Percentiles rank a stretch among this genome's conserved stretches.
Evolutionary conservation across 2,113 vertebrate genomes (phyloP).

Genomic region (Cyprinodon tularosa): DNA sequence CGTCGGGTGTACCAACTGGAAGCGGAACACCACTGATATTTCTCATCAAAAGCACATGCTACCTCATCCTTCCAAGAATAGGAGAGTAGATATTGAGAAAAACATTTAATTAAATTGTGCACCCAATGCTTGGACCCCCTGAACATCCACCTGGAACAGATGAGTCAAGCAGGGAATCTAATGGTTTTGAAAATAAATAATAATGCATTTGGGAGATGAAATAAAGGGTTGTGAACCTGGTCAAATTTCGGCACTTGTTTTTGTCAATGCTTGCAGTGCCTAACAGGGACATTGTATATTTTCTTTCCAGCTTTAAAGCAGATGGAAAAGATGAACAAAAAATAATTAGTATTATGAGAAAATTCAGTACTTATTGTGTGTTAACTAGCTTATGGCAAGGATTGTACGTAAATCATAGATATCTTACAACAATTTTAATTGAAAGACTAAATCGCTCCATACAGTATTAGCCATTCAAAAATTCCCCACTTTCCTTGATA

Average conservation of each 20-base stretch:
- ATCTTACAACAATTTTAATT: background rate
- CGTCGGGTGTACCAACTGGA: slow-evolving; percentile 13
- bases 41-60: slow-evolving; percentile 10
- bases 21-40: slow-evolving; percentile 7
- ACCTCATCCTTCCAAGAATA: slow-evolving; percentile 22
- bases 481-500: background rate
- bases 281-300: background rate
- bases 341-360: background rate
- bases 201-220: background rate
- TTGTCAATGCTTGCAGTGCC: background rate
- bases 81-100: slow-evolving; percentile 21
- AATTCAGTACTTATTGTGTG: background rate
- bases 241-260: background rate
- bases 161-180: slow-evolving; percentile 18
- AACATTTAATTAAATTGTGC: slow-evolving; percentile 25
- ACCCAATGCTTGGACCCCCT: slow-evolving; percentile 1
- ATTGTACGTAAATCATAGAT: background rate
- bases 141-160: slow-evolving; percentile 11
- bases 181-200: background rate
- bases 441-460: too few species aligned
- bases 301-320: background rate
- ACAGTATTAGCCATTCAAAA: too few species aligned
- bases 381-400: background rate
- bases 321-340: background rate
- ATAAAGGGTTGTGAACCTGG: background rate